Percentiles rank a stretch among this genome's conserved stretches.
Evolutionary conservation across 1,140 invertebrate species (phyloP).

Genomic region (Lethocerus indicus): DNA sequence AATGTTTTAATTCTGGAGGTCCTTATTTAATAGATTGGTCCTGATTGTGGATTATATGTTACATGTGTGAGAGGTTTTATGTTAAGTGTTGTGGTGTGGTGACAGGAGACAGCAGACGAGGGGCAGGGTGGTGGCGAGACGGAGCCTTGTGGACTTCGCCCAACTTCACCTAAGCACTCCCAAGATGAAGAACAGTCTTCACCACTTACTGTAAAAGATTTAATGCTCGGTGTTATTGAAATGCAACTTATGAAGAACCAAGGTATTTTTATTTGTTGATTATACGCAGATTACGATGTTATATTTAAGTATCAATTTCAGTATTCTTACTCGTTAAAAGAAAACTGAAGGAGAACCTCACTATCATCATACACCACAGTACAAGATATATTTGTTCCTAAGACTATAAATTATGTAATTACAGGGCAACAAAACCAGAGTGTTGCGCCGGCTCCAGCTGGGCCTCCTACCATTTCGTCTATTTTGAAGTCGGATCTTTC

Average conservation of each 20-base stretch:
- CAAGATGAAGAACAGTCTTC: conserved; percentile 21
- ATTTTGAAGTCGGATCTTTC: conserved; percentile 36
- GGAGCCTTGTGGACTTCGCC: conserved; percentile 3
- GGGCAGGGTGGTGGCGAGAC: conserved; percentile 31
- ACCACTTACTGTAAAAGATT: conserved; percentile 50
- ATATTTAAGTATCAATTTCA: not conserved
- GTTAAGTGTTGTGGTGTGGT: conserved; percentile 18
- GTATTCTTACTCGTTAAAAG: not conserved
- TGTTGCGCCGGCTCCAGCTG: conserved; percentile 26
- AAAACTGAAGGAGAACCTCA: not conserved
- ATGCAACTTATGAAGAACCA: conserved; percentile 47
- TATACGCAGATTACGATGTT: not conserved
- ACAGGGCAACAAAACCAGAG: too few relatives aligned
- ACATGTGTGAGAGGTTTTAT: too few relatives aligned
- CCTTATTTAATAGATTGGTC: too few relatives aligned
- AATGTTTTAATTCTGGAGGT: too few relatives aligned
- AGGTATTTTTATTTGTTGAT: conserved; percentile 16
- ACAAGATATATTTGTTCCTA: not conserved
- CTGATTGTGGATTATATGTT: too few relatives aligned
- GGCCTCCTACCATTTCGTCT: conserved; percentile 43
- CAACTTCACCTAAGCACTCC: conserved; percentile 13
- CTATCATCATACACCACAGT: not conserved
- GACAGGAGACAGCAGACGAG: conserved; percentile 68
- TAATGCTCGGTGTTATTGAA: conserved; percentile 58
- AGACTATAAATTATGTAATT: too few relatives aligned